Conservation (phyloP, 30 jellyfish, hydroid and myxozoan genomes). For the Aurelia sp. region DNA sequence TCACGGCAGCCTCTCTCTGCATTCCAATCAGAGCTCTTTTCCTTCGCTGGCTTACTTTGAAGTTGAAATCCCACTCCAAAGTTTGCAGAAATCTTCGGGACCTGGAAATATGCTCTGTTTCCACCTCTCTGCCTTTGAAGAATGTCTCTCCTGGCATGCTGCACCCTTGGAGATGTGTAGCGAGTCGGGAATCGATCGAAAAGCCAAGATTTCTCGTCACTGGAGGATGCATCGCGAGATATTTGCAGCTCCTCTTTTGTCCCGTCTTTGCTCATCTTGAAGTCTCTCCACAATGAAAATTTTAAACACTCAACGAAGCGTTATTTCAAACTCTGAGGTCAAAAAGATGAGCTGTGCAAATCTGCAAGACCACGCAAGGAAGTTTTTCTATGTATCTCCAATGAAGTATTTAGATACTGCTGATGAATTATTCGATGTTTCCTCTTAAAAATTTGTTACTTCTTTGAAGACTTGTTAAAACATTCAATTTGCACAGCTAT, state of each 20-base stretch:
- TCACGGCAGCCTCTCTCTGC: background rate
- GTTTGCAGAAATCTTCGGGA: background rate
- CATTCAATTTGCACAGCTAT: background rate
- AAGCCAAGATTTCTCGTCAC: conserved; percentile 13
- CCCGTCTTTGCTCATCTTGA: background rate
- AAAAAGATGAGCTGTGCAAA: background rate
- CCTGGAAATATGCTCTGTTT: background rate
- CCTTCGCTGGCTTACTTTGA: background rate
- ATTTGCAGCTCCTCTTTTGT: background rate
- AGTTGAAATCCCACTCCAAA: conserved; percentile 12
- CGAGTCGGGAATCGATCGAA: conserved; percentile 20
- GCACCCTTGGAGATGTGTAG: background rate
- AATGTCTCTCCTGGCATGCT: background rate
- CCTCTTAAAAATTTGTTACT: no score
- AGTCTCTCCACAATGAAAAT: background rate
- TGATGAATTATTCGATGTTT: no score
- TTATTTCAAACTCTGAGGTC: background rate
- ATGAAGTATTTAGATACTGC: no score
- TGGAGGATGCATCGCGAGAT: background rate
- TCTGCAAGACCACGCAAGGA: no score
- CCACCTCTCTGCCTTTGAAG: background rate
- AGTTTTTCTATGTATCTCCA: no score
- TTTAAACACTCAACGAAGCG: background rate
- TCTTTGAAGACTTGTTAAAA: background rate
- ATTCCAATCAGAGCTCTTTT: background rate